Conservation (phyloP, 2,797 vertebrate species). For the Gymnopithys bicolor region DNA sequence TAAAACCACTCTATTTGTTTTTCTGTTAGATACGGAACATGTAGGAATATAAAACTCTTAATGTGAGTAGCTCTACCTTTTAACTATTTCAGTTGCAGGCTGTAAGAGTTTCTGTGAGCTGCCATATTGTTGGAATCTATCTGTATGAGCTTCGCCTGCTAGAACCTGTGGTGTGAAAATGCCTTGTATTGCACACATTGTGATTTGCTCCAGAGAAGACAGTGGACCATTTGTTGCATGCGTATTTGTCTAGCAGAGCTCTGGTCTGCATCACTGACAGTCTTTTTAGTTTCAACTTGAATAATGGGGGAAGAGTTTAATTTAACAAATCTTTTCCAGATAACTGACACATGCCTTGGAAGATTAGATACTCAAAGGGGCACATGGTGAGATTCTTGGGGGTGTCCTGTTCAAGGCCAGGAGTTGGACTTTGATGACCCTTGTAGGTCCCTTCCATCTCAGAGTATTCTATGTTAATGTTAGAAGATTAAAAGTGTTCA, state of each 20-base stretch:
- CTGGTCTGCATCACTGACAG: not conserved
- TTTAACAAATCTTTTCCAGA: not conserved
- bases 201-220: not conserved
- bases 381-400: not conserved
- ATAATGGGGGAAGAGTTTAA: not conserved
- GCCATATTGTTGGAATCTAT: not conserved
- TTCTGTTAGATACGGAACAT: not conserved
- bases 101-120: not conserved
- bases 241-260: not conserved
- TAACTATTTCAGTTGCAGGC: not conserved
- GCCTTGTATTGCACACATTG: fast-evolving
- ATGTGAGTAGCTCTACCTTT: not conserved
- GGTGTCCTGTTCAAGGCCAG: not conserved
- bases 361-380: not conserved
- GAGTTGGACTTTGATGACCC: not conserved
- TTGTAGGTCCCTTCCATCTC: not conserved
- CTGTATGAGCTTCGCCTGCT: not conserved
- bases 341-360: not conserved
- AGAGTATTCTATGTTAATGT: not conserved
- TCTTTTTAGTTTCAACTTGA: not conserved
- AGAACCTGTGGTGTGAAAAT: not conserved
- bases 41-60: not conserved
- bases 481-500: not conserved
- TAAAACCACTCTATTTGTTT: not conserved
- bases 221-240: not conserved